Conservation (phyloP, 2,113 vertebrate genomes). For the Myotis lucifugus region DNA sequence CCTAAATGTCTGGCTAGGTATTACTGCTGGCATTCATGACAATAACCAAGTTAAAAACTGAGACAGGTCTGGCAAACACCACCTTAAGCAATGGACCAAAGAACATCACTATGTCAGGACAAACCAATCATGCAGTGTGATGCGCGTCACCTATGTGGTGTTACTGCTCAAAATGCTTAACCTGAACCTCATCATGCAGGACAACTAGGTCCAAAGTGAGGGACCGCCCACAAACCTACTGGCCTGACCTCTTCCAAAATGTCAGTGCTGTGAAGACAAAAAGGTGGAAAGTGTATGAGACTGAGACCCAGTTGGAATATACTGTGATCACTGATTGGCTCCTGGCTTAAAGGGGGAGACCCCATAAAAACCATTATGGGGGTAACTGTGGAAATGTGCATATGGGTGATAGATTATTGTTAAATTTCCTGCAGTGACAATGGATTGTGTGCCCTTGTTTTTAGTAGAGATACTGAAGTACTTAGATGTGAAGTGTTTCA, state of each 20-base stretch:
- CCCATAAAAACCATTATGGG: not conserved
- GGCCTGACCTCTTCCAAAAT: not conserved
- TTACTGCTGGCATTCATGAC: not conserved
- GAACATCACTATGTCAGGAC: not conserved
- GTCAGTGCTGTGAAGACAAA: not conserved
- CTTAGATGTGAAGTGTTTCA: not conserved
- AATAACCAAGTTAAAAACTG: not conserved
- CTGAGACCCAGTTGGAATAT: rapidly evolving
- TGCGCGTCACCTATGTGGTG: rapidly evolving
- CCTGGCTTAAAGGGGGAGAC: not conserved
- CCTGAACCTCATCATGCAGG: not conserved
- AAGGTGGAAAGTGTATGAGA: not conserved
- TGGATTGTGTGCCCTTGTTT: not conserved
- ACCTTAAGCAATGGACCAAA: not conserved
- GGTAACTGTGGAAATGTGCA: not conserved
- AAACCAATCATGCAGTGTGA: not conserved
- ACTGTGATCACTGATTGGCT: not conserved
- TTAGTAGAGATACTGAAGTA: not conserved
- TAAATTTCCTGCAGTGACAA: not conserved
- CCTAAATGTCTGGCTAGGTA: not conserved
- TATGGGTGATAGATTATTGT: rapidly evolving
- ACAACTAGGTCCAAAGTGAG: not conserved
- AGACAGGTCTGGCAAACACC: not conserved
- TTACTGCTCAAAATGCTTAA: not conserved
- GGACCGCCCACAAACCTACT: not conserved